Evolutionary conservation across 35 echinoderm and acorn worm species (phyloP).

Genomic region (Lytechinus variegatus): DNA sequence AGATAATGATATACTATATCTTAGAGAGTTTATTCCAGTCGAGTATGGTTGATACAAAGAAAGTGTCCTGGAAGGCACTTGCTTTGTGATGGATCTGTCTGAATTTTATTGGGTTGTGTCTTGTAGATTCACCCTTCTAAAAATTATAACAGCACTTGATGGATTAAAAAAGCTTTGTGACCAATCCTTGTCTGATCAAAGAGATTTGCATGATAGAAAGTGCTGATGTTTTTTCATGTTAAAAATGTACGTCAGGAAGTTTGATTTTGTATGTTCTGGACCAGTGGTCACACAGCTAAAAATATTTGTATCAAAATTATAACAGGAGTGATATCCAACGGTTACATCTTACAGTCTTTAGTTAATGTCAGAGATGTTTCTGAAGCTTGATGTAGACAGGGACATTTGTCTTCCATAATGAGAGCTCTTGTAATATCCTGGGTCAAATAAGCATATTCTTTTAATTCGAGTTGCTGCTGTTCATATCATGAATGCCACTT

Average conservation of each 20-base stretch:
- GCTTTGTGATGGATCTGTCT: no score
- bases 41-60: no score
- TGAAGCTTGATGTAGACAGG: background rate
- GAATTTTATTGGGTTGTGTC: no score
- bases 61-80: no score
- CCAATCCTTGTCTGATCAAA: slow-evolving; percentile 1
- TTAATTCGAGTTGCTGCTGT: background rate
- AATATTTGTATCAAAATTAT: slow-evolving; percentile 29
- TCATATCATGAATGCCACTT: background rate
- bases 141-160: background rate
- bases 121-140: background rate
- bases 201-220: slow-evolving; percentile 7
- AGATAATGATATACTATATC: no score
- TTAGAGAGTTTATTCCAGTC: no score
- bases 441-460: background rate
- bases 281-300: background rate
- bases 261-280: background rate
- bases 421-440: slow-evolving; percentile 16
- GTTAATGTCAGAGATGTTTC: slow-evolving; percentile 4
- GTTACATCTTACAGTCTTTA: slow-evolving; percentile 1
- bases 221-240: background rate
- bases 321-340: background rate
- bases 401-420: background rate
- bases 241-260: slow-evolving; percentile 10
- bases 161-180: slow-evolving; percentile 14